A percentile compares a stretch with the other conserved stretches of the same genome.
phyloP scores from a whole-genome alignment of 1,140 invertebrate species.

The Cherax quadricarinatus region DNA sequence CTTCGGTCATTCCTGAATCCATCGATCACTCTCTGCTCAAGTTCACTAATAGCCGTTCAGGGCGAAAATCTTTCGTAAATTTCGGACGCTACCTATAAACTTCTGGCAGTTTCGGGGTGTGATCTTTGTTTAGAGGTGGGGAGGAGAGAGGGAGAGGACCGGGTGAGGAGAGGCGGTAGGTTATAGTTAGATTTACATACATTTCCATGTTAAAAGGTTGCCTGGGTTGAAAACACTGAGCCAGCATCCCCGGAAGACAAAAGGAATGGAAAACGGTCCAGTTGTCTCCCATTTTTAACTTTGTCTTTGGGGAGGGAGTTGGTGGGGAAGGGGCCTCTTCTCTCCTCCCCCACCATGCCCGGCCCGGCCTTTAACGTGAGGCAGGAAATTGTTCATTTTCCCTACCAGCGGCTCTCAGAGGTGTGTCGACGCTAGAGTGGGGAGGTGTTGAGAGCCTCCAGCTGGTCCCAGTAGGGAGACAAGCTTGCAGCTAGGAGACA shows the following conservation, averaged over 20 bases:
- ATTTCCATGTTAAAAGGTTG: conserved; percentile 66
- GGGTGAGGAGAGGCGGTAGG: conserved; percentile 15
- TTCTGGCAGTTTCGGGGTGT: conserved; percentile 22
- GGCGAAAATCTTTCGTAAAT: background rate
- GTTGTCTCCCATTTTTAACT: conserved; percentile 23
- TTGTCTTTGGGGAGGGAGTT: background rate
- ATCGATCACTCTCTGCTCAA: conserved; percentile 13
- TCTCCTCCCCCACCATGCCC: conserved; percentile 5
- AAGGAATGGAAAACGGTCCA: conserved; percentile 32
- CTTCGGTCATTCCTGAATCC: conserved; percentile 8
- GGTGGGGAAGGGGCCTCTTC: background rate
- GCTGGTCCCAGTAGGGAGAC: background rate
- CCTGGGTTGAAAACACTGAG: conserved; percentile 44
- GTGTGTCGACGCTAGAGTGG: background rate
- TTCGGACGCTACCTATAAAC: background rate
- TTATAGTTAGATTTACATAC: conserved; percentile 65
- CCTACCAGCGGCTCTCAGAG: background rate
- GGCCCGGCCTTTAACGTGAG: background rate
- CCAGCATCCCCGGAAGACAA: conserved; percentile 49
- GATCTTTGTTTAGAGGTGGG: conserved; percentile 62
- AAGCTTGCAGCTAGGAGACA: background rate
- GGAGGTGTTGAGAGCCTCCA: background rate
- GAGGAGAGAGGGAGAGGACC: background rate
- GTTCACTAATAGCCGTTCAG: background rate
- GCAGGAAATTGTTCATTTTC: conserved; percentile 20